Evolutionary conservation across 2,888 invertebrate genomes (phyloP), one percentile per base, ranked within the genome.

Genomic region (Chrysolina americana): DNA sequence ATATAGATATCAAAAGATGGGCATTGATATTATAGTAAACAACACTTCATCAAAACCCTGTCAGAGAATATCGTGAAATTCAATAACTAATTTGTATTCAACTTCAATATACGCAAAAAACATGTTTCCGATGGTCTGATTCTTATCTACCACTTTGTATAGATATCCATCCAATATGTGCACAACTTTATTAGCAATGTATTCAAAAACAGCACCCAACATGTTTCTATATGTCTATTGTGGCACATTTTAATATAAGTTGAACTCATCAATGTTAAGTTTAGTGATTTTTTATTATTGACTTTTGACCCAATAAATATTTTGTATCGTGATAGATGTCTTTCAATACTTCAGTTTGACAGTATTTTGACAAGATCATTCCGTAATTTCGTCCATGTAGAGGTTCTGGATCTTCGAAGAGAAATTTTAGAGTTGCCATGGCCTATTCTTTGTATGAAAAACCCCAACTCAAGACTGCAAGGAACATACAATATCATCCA

Each of bases 241-340:
- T 83, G 85, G 86, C 87, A 86, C 86, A 85, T 84, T 70, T 64
- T 81, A 83, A 77, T 79, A 77, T 83, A 86, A 86, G 86, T 87
- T 86, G 85, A 86, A 86, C 86, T 86, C 82, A 83, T 79, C 59
- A 59, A 84, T 83, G 80, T 84, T 84, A 85, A 82, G 79, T 85
- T 86, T 85, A 82, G 83, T 83, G 83, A 84, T 86, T 86, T 85
- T 86, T 85, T 84, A 83, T 85, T 79, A 86, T 86, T 86, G 85
- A 86, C 81, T 78, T 82, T 83, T 84, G 85, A 85, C 84, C 85
- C 84, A 87, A 87, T 87, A 87, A 86, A 87, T 86, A 86, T 87
- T 87, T 87, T 87, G 86, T 87, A 87, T 86, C 86, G 86, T 81
- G 81, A 59, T 56, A 50, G 47, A 64, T 36, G 41, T 62, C 62